Base-by-base conservation (phyloP, 1,140 invertebrate species). In the Drosophila bocqueti region DNA sequence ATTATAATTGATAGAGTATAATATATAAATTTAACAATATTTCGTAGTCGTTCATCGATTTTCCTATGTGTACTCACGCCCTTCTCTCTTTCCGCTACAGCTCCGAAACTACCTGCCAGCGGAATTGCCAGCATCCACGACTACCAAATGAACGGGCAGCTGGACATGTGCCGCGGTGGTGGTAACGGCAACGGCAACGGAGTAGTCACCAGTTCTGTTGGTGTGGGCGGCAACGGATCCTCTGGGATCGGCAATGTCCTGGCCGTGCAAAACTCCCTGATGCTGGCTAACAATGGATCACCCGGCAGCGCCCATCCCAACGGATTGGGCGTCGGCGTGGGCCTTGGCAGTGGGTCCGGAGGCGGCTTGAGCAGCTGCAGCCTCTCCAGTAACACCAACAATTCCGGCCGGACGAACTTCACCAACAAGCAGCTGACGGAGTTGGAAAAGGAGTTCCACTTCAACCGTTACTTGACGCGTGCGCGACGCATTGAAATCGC, bases 381-480 rank as follows among this genome's bases (percentile, higher is more conserved):
- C 47, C 62, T 92, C 11, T 61, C 83, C 36, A 76, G 80, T 42
- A 73, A 31, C 71, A 92, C 96, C 61, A 97, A 97, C 93, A 97
- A 97, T 92, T 97, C 97, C 7, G 98, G 98, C 26, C 95, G 99
- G 34, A 99, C 98, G 4, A 99, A 99, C 93, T 99, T 99, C 94
- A 99, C 98, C 58, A 99, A 99, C 93, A 99, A 99, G 93, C 99
- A 99, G 93, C 95, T 99, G 54, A 99, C 98, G 2, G 99, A 99
- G 94, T 94, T 99, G 76, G 99, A 99, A 93, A 99, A 99, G 93
- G 99, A 99, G 94, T 99, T 99, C 93, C 98, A 99, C 93, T 99
- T 99, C 93, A 99, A 99, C 94, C 99, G 99, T 94, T 99, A 99
- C 94, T 95, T 99, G 83, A 99, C 98, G 4, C 94, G 99, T 76